Conservation (phyloP, 1,140 invertebrate species). For the Melipona quadrifasciata region DNA sequence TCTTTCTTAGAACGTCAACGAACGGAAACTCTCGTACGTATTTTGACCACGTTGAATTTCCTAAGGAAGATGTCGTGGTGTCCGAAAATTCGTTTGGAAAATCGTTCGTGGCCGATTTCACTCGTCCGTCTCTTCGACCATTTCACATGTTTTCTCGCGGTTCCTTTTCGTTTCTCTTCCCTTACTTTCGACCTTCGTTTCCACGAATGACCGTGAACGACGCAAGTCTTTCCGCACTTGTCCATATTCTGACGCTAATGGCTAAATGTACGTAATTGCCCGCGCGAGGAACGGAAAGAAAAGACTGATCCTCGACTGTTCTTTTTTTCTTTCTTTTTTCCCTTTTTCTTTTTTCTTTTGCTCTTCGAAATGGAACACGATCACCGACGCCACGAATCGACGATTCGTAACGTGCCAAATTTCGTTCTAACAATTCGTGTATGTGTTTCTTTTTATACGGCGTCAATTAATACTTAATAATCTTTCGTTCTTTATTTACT, state of each 20-base stretch:
- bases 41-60: background rate
- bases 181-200: background rate
- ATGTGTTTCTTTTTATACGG: background rate
- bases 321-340: background rate
- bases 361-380: slow-evolving; percentile 25
- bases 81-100: slow-evolving; percentile 12
- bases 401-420: slow-evolving; percentile 34
- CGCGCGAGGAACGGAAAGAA: slow-evolving; percentile 42
- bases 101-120: background rate
- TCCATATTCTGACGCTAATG: background rate
- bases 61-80: background rate
- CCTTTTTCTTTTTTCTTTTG: background rate
- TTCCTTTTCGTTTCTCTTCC: too few species aligned
- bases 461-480: slow-evolving; percentile 10
- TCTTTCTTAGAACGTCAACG: too few species aligned
- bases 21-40: background rate
- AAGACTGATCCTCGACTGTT: slow-evolving; percentile 13
- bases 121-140: background rate
- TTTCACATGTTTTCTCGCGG: background rate
- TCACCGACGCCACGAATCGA: slow-evolving; percentile 51
- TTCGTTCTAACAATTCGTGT: slow-evolving; percentile 27
- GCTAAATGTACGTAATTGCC: background rate
- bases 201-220: background rate
- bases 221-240: background rate
- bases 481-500: background rate